These are phyloP conservation scores for Aphelenchoides fujianensis DNA, from an alignment of 1,140 invertebrate species.

Conservation along the genomic window DNA sequence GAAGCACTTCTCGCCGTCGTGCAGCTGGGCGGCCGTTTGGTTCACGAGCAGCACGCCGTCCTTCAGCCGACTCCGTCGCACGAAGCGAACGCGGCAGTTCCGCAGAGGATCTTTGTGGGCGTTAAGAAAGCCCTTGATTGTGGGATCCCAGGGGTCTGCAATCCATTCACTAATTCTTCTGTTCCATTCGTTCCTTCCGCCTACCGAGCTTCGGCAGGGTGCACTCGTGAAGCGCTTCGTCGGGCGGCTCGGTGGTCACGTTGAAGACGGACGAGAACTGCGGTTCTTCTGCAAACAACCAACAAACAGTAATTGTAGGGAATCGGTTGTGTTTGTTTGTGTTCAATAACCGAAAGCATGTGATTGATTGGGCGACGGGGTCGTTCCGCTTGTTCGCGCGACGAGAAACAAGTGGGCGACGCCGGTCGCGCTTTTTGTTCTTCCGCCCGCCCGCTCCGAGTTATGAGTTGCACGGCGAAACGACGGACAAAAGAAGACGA, in stretches of 20 bases:
- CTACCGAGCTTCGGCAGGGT: conserved; percentile 19
- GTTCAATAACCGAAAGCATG: background rate
- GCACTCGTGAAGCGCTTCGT: conserved; percentile 21
- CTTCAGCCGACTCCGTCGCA: background rate
- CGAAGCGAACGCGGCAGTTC: conserved; percentile 14
- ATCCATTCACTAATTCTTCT: no score
- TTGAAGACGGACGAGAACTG: background rate
- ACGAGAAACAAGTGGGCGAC: no score
- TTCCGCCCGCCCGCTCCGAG: no score
- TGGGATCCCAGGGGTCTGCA: conserved; percentile 29
- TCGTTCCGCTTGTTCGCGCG: background rate
- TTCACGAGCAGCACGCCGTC: conserved; percentile 14
- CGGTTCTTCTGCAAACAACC: background rate
- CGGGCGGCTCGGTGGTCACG: background rate
- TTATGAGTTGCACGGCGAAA: no score
- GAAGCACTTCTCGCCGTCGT: background rate
- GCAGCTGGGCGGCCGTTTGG: background rate
- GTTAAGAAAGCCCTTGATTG: conserved; percentile 20
- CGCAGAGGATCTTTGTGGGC: conserved; percentile 5
- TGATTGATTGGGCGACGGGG: background rate
- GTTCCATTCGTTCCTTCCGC: no score
- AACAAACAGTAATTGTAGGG: background rate
- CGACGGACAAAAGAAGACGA: no score
- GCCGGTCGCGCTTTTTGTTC: no score
- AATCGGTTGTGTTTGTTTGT: conserved; percentile 1